Conservation (phyloP, 2,113 vertebrate genomes). For the Chaetodon trifascialis region DNA sequence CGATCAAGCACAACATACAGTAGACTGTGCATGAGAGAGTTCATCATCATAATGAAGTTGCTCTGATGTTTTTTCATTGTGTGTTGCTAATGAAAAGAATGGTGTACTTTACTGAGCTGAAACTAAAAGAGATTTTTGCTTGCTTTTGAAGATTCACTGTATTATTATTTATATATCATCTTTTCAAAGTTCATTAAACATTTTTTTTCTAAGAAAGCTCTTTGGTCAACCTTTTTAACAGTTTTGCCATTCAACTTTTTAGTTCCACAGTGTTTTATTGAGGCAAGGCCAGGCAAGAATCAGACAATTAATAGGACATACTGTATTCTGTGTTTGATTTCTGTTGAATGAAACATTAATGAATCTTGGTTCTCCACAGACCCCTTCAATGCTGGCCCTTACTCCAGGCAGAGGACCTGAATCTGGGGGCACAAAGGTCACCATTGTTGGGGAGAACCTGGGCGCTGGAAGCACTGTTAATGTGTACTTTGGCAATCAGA, state of each 20-base stretch:
- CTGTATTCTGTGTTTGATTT: constrained; percentile 5
- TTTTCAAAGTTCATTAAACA: background rate
- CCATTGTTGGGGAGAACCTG: constrained; percentile 92
- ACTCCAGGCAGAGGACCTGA: constrained; percentile 92
- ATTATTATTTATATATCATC: background rate
- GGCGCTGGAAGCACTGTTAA: constrained; percentile 91
- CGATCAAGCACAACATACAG: background rate
- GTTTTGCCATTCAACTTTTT: background rate
- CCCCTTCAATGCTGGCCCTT: constrained; percentile 89
- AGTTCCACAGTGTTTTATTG: background rate
- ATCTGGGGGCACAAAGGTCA: constrained; percentile 96
- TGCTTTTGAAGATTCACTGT: background rate
- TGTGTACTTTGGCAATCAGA: constrained; percentile 93
- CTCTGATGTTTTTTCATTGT: background rate
- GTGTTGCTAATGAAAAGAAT: constrained; percentile 6
- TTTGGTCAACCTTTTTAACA: constrained; percentile 1
- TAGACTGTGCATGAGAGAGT: constrained; percentile 2
- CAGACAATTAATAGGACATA: background rate
- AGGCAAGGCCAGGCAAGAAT: background rate
- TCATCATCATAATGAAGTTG: background rate
- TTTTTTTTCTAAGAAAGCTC: background rate
- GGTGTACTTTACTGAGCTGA: background rate
- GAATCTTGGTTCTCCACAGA: constrained; percentile 76
- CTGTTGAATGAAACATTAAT: constrained; percentile 11
- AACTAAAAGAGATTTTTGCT: constrained; percentile 1